phyloP scores from a whole-genome alignment of 2,888 invertebrate genomes.

The Bimastos eiseni region DNA sequence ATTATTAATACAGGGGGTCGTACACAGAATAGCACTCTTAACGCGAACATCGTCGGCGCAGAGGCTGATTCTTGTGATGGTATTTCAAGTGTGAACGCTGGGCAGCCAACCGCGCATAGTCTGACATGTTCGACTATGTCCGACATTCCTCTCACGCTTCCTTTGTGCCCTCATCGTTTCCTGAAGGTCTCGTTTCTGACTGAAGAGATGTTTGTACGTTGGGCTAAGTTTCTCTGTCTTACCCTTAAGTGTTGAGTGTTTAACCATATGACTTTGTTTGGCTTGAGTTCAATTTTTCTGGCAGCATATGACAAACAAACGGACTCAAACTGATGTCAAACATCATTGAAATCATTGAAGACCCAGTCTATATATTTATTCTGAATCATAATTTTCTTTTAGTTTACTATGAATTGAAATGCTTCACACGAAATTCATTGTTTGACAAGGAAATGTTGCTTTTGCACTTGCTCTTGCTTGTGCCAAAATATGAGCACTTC shows the following conservation, averaged over 20 bases:
- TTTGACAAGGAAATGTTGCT: too few species aligned
- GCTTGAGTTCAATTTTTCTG: background rate
- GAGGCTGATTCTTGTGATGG: background rate
- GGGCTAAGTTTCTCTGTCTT: background rate
- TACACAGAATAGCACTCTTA: background rate
- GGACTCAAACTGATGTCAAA: background rate
- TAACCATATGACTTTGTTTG: background rate
- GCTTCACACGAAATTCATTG: too few species aligned
- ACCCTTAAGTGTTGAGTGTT: background rate
- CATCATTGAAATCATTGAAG: background rate
- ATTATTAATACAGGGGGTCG: background rate
- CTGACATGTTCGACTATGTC: constrained; percentile 22
- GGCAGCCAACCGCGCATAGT: background rate
- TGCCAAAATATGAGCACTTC: too few species aligned
- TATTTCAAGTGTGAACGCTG: background rate
- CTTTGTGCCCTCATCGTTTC: constrained; percentile 49
- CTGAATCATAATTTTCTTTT: too few species aligned
- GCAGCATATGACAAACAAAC: background rate
- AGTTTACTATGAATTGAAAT: too few species aligned
- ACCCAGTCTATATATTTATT: background rate
- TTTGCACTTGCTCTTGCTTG: too few species aligned
- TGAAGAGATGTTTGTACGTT: constrained; percentile 42
- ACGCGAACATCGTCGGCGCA: background rate
- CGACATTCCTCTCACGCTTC: constrained; percentile 50
- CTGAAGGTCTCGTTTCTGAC: constrained; percentile 45